Conservation (phyloP, 1,140 invertebrate genomes). For the Aphis gossypii region DNA sequence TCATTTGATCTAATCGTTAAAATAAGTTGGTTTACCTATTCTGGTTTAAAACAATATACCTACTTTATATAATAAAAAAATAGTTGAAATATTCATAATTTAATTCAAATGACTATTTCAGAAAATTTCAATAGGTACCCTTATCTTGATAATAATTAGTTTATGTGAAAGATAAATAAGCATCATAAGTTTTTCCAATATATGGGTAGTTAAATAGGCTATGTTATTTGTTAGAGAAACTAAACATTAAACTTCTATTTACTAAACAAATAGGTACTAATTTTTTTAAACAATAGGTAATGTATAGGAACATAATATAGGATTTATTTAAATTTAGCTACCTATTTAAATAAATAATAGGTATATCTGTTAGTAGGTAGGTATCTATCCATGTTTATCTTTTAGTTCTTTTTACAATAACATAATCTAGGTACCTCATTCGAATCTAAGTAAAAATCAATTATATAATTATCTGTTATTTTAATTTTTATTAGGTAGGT, state of each 20-base stretch:
- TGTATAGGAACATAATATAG: too few relatives aligned
- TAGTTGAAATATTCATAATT: background rate
- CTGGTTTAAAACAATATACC: background rate
- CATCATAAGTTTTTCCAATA: too few relatives aligned
- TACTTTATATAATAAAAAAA: background rate
- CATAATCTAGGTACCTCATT: background rate
- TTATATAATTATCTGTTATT: background rate
- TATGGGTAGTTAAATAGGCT: too few relatives aligned
- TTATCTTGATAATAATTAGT: background rate
- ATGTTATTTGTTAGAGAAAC: too few relatives aligned
- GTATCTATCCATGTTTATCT: background rate
- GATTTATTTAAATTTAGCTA: too few relatives aligned
- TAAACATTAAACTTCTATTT: too few relatives aligned
- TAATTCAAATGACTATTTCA: background rate
- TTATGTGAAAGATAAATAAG: background rate
- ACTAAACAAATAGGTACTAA: too few relatives aligned
- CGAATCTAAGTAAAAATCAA: background rate
- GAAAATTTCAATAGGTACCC: background rate
- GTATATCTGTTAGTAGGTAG: background rate
- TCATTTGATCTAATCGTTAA: background rate
- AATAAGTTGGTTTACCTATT: background rate
- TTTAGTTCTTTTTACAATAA: background rate
- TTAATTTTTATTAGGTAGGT: too few relatives aligned
- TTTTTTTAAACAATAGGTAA: too few relatives aligned
- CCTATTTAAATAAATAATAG: background rate